Base-by-base conservation (phyloP, 2,797 vertebrate genomes). In the Crocidura indochinensis region DNA sequence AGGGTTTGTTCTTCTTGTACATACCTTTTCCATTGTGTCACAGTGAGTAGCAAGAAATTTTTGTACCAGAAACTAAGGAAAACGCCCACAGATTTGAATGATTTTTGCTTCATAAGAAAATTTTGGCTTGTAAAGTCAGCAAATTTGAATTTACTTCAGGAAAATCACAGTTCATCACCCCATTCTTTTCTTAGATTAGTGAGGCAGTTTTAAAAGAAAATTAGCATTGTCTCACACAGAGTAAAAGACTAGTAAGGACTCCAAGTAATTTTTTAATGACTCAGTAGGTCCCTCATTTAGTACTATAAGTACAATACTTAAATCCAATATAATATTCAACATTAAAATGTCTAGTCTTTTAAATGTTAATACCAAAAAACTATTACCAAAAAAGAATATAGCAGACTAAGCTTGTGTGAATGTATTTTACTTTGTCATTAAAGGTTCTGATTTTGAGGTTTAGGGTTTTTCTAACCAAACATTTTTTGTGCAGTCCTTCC, bases 51-150 rank as follows among this genome's bases (percentile, higher is more conserved):
- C 68, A 20, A 89, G 47, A 91, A 84, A 80, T 89, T 2, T 83
- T 87, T 88, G 20, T 80, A 15, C 29, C 65, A 80, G 82, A 84
- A 83, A 84, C 87, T 19, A 80, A 80, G 73, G 64, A 53, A 93
- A 67, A 93, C 26, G 0, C 65, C 68, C 73, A 71, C n/a, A 71
- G 46, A 6, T 85, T 76, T 84, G 38, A 77, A 27, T 80, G 14
- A 22, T 83, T 93, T 87, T 31, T 87, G 53, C 51, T 78, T 90
- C 38, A 6, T 64, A 15, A 38, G 68, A 94, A 94, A 27, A 20
- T 64, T 56, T 88, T 94, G 78, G 46, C 64, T 65, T 6, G 0
- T 51, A 22, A 65, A 84, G 10, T 83, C 44, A 62, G 65, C 31
- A 87, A 65, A 90, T 83, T 79, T 62, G 78, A 11, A 20, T 67